A percentile compares a stretch with the other conserved stretches of the same genome.
These are phyloP conservation scores for Synanthedon andrenaeformis DNA, from an alignment of 2,888 invertebrate species.

Conservation along the genomic window DNA sequence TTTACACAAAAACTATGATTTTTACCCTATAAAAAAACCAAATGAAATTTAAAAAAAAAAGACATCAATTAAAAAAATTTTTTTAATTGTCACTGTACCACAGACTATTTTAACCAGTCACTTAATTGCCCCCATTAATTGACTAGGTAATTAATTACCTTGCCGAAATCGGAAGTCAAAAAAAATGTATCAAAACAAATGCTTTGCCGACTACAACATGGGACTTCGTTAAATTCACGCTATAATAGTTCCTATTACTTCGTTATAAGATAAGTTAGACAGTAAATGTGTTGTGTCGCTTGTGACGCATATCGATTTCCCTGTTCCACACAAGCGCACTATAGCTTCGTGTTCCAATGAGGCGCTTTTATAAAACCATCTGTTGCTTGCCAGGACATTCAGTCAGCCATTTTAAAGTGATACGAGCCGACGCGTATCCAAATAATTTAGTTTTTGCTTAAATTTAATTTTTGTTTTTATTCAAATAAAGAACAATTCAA, in stretches of 20 bases:
- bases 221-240: too few relatives aligned
- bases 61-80: too few relatives aligned
- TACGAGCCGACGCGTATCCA: conserved; percentile 32
- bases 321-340: conserved; percentile 45
- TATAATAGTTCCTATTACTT: neutral
- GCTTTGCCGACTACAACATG: too few relatives aligned
- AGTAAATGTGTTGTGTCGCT: neutral
- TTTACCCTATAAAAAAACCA: too few relatives aligned
- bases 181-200: too few relatives aligned
- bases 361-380: conserved; percentile 36
- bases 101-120: too few relatives aligned
- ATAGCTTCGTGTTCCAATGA: conserved; percentile 8
- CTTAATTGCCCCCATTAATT: too few relatives aligned
- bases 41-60: too few relatives aligned
- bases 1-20: too few relatives aligned
- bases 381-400: conserved; percentile 38
- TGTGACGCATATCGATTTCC: conserved; percentile 40
- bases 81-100: too few relatives aligned
- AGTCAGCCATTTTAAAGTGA: conserved; percentile 50
- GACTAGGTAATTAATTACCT: too few relatives aligned
- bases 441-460: conserved; percentile 4
- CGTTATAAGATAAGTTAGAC: neutral
- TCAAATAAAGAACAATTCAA: conserved; percentile 13
- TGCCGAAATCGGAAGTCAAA: too few relatives aligned
- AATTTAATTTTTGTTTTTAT: conserved; percentile 24